Base-by-base conservation (phyloP, 2,888 invertebrate genomes). In the Pheosia gnoma region DNA sequence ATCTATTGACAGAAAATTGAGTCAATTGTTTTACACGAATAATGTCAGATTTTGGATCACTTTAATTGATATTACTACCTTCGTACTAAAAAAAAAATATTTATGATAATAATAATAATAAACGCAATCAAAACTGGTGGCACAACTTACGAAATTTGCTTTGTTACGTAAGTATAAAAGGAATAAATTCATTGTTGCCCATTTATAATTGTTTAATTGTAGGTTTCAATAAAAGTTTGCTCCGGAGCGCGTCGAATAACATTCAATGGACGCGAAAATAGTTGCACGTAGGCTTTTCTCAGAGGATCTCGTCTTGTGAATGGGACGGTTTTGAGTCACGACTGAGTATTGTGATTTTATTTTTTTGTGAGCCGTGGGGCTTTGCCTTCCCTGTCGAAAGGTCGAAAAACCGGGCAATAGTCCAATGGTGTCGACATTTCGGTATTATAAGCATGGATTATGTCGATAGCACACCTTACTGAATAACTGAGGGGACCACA, bases 381-480 rank as follows among this genome's bases (percentile, higher is more conserved):
- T 77, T 79, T 66, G 78, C 83, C 88, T 89, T 87, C 88, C 89
- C 91, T 88, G 90, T 91, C 89, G 87, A 86, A 86, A 86, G 91
- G 89, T 90, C 85, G 89, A 72, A 61, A 72, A 69, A 71, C 56
- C 63, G 72, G 43, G 71, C 58, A 68, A 25, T 75, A 86, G 69
- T 80, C 85, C 87, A 86, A 67, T 82, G 80, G 39, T 59, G 13
- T 59, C 65, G 57, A 56, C 56, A 51, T 5, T 52, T 52, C 37
- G 5, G 8, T 4, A 10, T 52, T 52, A 5, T 52, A 9, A 25
- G 6, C 25, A 25, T 36, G 4, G 6, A 6, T 43, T 9, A 1
- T 9, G 1, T 10, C 43, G 9, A 43, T 41, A 9, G 8, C 25
- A 25, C 25, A 25, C 25, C 25, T 25, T 25, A 25, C 1, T 25